These are phyloP conservation scores for Rosalia funebris DNA, from an alignment of 2,888 invertebrate species.

Conservation along the genomic window DNA sequence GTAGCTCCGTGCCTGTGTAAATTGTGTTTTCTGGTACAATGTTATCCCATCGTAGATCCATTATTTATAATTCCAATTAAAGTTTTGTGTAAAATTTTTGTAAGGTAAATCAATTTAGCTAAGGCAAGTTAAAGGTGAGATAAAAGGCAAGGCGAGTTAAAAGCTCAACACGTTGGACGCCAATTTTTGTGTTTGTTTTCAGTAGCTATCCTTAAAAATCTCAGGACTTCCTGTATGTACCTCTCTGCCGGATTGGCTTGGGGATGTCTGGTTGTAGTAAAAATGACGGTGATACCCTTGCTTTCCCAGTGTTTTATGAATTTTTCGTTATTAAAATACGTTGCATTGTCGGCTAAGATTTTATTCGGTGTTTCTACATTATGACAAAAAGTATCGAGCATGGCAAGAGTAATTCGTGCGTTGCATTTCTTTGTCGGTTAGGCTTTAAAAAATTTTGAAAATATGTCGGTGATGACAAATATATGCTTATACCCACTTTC, in stretches of 20 bases:
- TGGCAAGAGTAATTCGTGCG: background rate
- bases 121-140: too few relatives aligned
- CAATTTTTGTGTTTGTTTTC: background rate
- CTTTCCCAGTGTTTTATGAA: background rate
- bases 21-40: too few relatives aligned
- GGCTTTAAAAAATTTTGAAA: conserved; percentile 29
- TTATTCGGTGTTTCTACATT: background rate
- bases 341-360: background rate
- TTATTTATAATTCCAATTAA: too few relatives aligned
- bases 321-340: background rate
- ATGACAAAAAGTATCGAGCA: background rate
- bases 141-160: too few relatives aligned
- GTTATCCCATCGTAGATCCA: too few relatives aligned
- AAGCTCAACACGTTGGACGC: too few relatives aligned
- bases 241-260: background rate
- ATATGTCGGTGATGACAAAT: conserved; percentile 24
- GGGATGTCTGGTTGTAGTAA: background rate
- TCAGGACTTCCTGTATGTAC: background rate
- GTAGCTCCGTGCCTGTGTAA: too few relatives aligned
- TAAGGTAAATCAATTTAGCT: too few relatives aligned
- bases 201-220: background rate
- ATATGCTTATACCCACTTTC: conserved; percentile 11
- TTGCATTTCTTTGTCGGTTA: conserved; percentile 20
- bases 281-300: background rate
- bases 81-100: too few relatives aligned